Conservation (phyloP, 2,797 vertebrate genomes). For the Apogon talboti region DNA sequence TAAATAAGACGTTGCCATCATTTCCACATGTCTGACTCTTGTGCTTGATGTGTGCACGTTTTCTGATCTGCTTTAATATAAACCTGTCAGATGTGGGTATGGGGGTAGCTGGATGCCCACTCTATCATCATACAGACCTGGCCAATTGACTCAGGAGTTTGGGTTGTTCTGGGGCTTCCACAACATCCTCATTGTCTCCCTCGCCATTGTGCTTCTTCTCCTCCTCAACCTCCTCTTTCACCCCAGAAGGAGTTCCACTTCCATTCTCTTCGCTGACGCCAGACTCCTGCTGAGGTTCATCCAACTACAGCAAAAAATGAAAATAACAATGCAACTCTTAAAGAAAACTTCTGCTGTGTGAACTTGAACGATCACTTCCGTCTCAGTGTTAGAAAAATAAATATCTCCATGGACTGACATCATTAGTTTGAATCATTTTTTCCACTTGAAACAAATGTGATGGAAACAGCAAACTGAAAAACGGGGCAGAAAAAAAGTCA, state of each 20-base stretch:
- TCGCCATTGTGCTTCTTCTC: not conserved
- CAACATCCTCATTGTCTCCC: not conserved
- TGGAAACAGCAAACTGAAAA: slow-evolving; percentile 13
- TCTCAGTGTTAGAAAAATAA: slow-evolving; percentile 42
- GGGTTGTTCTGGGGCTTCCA: not conserved
- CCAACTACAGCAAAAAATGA: no score
- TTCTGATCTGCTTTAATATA: not conserved
- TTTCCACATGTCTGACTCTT: slow-evolving; percentile 5
- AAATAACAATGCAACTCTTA: not conserved
- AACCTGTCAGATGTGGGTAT: not conserved
- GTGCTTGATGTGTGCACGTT: not conserved
- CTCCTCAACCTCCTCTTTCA: slow-evolving; percentile 5
- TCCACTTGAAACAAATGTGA: slow-evolving; percentile 53
- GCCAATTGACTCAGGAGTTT: slow-evolving; percentile 54
- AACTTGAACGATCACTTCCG: slow-evolving; percentile 35
- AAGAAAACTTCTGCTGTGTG: slow-evolving; percentile 8
- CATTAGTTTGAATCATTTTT: slow-evolving; percentile 65
- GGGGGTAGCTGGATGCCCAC: not conserved
- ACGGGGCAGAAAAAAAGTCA: slow-evolving; percentile 39
- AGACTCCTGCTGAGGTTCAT: not conserved
- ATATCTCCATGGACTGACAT: slow-evolving; percentile 39
- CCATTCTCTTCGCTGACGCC: not conserved
- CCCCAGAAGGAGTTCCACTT: not conserved
- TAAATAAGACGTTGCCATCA: not conserved
- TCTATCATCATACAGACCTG: slow-evolving; percentile 52